Base-by-base conservation (phyloP, 2,888 invertebrate species). In the Holacanthella duospinosa region DNA sequence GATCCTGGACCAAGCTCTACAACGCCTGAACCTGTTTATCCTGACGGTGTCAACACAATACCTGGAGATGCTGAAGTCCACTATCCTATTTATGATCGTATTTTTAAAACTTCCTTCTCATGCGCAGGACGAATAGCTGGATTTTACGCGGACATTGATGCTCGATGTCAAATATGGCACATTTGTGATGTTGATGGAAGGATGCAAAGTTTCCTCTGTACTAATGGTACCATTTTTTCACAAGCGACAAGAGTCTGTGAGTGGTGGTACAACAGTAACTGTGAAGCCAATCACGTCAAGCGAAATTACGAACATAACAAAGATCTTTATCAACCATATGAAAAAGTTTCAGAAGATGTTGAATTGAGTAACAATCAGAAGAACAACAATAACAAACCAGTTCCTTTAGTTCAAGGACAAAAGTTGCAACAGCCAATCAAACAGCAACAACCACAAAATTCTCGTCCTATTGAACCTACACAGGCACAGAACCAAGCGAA, bases 131-230 rank as follows among this genome's bases (percentile, higher is more conserved):
- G 70, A 27, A 59, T 63, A 1, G 62, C 65, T 21, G 72, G 72
- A 36, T 73, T 71, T 53, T 73, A 73, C 36, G 68, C 62, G 12
- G 71, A 72, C 59, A 63, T 68, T 0, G 71, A 70, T 53, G 63
- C 70, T 25, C 65, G 72, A 25, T 72, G 72, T 60, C 72, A 72
- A 64, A 67, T 69, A 1, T 73, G 73, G 73, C 73, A 73, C 36
- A 71, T 66, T 48, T 73, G 73, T 54, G 71, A 73, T 56, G 66
- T 67, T 19, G 65, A 66, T 19, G 44, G 60, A 2, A 58, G 66
- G n/a, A 69, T 71, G 61, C 70, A 73, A 61, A 70, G 69, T 29
- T 73, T 73, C 61, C 66, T 73, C 21, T 73, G 73, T 48, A 66
- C 70, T n/a, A 73, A 73, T 59, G 73, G 73, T 28, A 73, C 73